phyloP scores from a whole-genome alignment of 2,797 vertebrate species.

The Dryobates pubescens region DNA sequence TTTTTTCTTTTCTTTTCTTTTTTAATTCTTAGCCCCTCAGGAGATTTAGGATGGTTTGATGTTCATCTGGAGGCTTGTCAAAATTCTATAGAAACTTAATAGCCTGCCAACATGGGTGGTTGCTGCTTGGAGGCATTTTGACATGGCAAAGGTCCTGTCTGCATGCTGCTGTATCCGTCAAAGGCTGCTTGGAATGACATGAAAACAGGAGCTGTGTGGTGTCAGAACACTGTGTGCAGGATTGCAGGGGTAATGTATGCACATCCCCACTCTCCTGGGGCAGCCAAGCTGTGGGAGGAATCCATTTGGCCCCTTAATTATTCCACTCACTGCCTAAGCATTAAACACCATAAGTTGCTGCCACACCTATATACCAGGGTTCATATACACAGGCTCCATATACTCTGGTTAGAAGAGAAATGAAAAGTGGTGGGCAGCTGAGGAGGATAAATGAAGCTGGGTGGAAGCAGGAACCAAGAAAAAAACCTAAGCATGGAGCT shows the following conservation, averaged over 20 bases:
- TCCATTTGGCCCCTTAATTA: slow-evolving; percentile 43
- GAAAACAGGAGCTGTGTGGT: not conserved
- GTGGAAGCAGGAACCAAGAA: not conserved
- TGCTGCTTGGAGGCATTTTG: slow-evolving; percentile 56
- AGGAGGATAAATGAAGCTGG: not conserved
- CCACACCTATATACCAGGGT: slow-evolving; percentile 29
- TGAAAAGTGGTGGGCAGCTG: not conserved
- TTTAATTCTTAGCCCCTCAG: slow-evolving; percentile 40
- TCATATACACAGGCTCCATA: not conserved
- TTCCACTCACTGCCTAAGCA: not conserved
- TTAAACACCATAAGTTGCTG: slow-evolving; percentile 33
- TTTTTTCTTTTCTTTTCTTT: not conserved
- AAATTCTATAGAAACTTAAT: slow-evolving; percentile 64
- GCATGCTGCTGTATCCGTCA: not conserved
- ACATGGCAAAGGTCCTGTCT: slow-evolving; percentile 56
- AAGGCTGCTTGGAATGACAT: slow-evolving; percentile 50
- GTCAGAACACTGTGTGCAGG: not conserved
- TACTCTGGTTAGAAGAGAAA: slow-evolving; percentile 30
- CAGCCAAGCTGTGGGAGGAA: slow-evolving; percentile 49
- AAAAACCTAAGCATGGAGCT: not conserved
- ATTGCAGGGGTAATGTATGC: not conserved
- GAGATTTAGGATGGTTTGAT: slow-evolving; percentile 63
- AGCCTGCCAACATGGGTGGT: slow-evolving; percentile 70
- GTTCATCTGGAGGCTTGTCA: slow-evolving; percentile 63
- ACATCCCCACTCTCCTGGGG: not conserved